A percentile compares a stretch with the other conserved stretches of the same genome.
Conservation (phyloP, 92 coral and sea anemone species). For the Blastomussa wellsi region DNA sequence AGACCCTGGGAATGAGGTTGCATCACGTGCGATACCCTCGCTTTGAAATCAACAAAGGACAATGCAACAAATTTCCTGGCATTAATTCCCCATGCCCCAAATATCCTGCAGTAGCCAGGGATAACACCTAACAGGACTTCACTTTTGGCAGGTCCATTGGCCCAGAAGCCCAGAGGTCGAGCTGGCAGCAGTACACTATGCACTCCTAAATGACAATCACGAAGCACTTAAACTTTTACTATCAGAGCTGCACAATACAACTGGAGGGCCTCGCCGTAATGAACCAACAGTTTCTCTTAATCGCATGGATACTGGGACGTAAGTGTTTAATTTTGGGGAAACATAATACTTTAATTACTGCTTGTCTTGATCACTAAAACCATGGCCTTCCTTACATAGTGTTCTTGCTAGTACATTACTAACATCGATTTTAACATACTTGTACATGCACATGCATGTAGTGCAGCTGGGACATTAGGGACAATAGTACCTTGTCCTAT, state of each 20-base stretch:
- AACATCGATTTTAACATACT: too few species aligned
- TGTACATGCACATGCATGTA: too few species aligned
- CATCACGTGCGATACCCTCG: too few species aligned
- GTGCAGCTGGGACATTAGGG: too few species aligned
- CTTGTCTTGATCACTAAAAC: too few species aligned
- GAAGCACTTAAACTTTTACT: slow-evolving; percentile 65
- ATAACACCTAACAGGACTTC: too few species aligned
- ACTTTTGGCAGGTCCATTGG: slow-evolving; percentile 72
- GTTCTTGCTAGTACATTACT: neutral
- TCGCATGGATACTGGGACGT: slow-evolving; percentile 87
- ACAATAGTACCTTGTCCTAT: too few species aligned
- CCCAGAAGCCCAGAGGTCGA: slow-evolving; percentile 74
- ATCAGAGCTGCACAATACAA: slow-evolving; percentile 52
- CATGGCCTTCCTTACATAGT: neutral
- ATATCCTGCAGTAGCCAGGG: too few species aligned
- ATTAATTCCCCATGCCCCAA: too few species aligned
- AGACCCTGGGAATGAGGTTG: too few species aligned
- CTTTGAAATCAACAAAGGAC: too few species aligned
- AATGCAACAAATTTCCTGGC: too few species aligned
- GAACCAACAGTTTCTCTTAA: slow-evolving; percentile 59
- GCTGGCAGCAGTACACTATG: slow-evolving; percentile 67
- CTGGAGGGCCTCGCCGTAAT: slow-evolving; percentile 37
- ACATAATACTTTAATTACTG: neutral
- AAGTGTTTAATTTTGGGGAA: slow-evolving; percentile 24
- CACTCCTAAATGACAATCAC: slow-evolving; percentile 60